phyloP scores from a whole-genome alignment of 2,888 invertebrate genomes.

The Cheilosia scutellata region DNA sequence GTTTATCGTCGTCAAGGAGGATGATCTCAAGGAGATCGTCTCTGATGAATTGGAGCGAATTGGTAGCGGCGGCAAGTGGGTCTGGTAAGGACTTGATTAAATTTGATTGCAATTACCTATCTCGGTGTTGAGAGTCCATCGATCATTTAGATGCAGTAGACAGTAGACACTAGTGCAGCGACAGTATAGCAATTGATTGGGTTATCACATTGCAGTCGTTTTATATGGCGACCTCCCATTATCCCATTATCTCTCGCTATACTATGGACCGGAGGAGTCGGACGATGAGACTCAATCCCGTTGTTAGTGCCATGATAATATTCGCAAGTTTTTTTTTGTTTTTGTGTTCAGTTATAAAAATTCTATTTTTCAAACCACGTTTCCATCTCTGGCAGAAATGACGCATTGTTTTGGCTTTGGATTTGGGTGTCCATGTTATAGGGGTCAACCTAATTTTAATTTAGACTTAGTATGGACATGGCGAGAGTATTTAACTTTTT shows the following conservation, averaged over 20 bases:
- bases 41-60: constrained; percentile 82
- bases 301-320: constrained; percentile 40
- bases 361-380: constrained; percentile 2
- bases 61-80: constrained; percentile 83
- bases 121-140: constrained; percentile 7
- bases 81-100: constrained; percentile 80
- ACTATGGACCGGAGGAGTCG: constrained; percentile 2
- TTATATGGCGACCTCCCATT: constrained; percentile 38
- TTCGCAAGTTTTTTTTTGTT: constrained; percentile 6
- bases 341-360: not conserved
- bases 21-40: constrained; percentile 82
- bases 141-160: not conserved
- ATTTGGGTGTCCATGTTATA: no score
- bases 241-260: constrained; percentile 1
- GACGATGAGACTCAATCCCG: constrained; percentile 44
- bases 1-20: constrained; percentile 79
- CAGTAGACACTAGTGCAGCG: not conserved
- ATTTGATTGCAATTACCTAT: not conserved
- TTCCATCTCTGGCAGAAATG: not conserved
- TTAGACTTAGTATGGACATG: not conserved
- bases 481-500: not conserved
- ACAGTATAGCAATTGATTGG: not conserved
- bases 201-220: constrained; percentile 28
- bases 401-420: not conserved
- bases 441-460: constrained; percentile 5